Percentiles rank a stretch among this genome's conserved stretches.
phyloP scores from a whole-genome alignment of 2,113 vertebrate species.

The Thalassarche chlororhynchos region DNA sequence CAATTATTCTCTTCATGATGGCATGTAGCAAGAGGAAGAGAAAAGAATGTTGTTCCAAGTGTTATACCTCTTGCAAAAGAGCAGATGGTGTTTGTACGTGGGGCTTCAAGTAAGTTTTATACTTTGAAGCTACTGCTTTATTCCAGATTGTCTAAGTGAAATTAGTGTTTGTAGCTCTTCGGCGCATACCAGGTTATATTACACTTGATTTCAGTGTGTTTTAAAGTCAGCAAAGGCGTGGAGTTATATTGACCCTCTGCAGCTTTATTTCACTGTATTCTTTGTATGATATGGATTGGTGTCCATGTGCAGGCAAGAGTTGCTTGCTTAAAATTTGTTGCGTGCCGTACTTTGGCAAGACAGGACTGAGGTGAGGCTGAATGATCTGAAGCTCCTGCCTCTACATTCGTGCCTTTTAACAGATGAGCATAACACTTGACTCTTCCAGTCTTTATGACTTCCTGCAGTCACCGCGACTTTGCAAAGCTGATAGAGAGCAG shows the following conservation, averaged over 20 bases:
- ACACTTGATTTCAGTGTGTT: not conserved
- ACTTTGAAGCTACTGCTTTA: conserved; percentile 1
- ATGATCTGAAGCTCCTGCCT: not conserved
- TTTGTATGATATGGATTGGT: not conserved
- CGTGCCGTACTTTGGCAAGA: not conserved
- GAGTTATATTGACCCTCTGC: not conserved
- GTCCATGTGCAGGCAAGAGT: not conserved
- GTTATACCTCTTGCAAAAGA: conserved; percentile 34
- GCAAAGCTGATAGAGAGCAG: not conserved
- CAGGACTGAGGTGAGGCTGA: not conserved
- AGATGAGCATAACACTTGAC: not conserved
- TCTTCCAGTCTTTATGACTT: not conserved
- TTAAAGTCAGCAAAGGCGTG: not conserved
- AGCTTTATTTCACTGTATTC: not conserved
- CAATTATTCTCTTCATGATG: conserved; percentile 1
- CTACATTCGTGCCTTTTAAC: not conserved
- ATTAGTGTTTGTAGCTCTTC: not conserved
- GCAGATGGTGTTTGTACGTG: conserved; percentile 53
- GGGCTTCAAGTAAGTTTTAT: conserved; percentile 24
- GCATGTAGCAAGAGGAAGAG: not conserved
- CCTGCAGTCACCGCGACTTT: not conserved
- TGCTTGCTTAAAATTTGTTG: not conserved
- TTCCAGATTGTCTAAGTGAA: not conserved
- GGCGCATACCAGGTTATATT: not conserved
- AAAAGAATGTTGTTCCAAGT: conserved; percentile 28